Evolutionary conservation across 2,888 invertebrate species (phyloP).

Genomic region (Augochlorella aurata): DNA sequence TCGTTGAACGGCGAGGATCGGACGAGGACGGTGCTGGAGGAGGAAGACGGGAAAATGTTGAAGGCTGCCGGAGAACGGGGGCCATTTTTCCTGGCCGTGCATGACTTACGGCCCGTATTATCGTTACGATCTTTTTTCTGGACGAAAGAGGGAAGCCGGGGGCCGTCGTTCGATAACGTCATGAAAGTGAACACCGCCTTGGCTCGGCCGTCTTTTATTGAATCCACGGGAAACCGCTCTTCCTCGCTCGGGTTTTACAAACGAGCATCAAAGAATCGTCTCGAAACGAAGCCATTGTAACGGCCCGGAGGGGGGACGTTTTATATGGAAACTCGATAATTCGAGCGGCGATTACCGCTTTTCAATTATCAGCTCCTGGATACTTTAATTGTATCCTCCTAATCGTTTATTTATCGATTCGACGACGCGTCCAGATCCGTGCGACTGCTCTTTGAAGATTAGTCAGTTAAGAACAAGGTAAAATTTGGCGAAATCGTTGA

Average conservation of each 20-base stretch:
- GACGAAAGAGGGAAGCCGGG: slow-evolving; percentile 18
- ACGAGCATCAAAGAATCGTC: slow-evolving; percentile 48
- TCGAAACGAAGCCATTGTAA: slow-evolving; percentile 42
- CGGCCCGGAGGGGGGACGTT: slow-evolving; percentile 15
- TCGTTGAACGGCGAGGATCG: slow-evolving; percentile 48
- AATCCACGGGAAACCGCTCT: slow-evolving; percentile 60
- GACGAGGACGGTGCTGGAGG: background rate
- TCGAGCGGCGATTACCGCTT: slow-evolving; percentile 32
- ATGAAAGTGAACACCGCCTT: slow-evolving; percentile 63
- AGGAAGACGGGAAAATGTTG: slow-evolving; percentile 41
- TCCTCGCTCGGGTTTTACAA: slow-evolving; percentile 58
- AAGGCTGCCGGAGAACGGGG: slow-evolving; percentile 29
- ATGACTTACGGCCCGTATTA: slow-evolving; percentile 68
- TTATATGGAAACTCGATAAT: slow-evolving; percentile 42
- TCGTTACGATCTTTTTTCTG: slow-evolving; percentile 61
- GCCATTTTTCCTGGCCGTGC: slow-evolving; percentile 52
- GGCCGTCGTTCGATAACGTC: slow-evolving; percentile 62
- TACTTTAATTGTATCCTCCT: background rate
- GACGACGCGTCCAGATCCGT: too few relatives aligned
- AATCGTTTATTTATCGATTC: background rate
- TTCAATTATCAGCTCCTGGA: slow-evolving; percentile 9
- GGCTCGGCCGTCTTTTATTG: slow-evolving; percentile 64
- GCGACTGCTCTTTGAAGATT: background rate
- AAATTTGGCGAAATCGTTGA: too few relatives aligned
- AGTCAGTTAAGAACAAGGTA: background rate